Conservation (phyloP, 1,140 invertebrate species). For the Plodia interpunctella region DNA sequence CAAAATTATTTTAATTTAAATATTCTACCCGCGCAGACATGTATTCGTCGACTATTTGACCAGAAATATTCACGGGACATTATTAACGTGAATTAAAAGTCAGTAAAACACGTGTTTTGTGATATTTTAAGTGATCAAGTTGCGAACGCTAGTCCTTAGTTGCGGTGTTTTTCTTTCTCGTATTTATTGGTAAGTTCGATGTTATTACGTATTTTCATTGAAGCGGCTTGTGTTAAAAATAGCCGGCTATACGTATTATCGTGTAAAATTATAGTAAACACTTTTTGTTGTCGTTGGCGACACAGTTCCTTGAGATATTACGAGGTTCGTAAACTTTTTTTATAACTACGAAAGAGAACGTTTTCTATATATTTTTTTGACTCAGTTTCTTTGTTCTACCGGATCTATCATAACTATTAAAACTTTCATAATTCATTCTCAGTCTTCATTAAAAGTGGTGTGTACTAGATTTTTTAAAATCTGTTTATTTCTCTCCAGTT, state of each 20-base stretch:
- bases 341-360: no score
- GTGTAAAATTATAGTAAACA: conserved; percentile 8
- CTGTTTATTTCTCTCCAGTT: no score
- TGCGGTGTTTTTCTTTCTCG: conserved; percentile 25
- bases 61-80: conserved; percentile 40
- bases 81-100: conserved; percentile 29
- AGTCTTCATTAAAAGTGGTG: no score
- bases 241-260: conserved; percentile 19
- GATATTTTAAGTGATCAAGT: conserved; percentile 54
- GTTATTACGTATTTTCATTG: conserved; percentile 48
- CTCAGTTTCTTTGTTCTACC: no score
- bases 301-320: neutral
- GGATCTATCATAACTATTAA: no score
- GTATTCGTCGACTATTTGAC: conserved; percentile 38
- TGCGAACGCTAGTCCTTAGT: conserved; percentile 21
- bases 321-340: neutral
- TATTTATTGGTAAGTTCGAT: conserved; percentile 47
- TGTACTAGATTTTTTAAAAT: no score
- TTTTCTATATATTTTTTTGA: no score
- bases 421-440: no score
- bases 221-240: conserved; percentile 47
- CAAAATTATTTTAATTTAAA: conserved; percentile 59
- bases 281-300: neutral
- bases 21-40: conserved; percentile 66
- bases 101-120: conserved; percentile 43